phyloP scores from a whole-genome alignment of 2,888 invertebrate genomes.

The Tiliacea aurago region DNA sequence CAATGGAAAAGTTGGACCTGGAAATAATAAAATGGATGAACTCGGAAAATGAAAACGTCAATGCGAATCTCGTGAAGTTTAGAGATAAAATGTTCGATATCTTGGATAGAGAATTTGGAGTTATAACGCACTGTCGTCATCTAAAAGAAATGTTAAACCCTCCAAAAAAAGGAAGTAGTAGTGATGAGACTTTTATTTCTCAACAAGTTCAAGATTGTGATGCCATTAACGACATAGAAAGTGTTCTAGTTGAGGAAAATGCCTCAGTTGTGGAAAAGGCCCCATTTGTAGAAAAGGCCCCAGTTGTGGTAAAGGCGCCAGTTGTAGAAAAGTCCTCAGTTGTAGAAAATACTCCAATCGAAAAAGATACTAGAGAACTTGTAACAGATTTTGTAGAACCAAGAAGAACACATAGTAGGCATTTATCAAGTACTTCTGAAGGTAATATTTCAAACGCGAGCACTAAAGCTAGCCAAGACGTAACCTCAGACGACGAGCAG shows the following conservation, averaged over 20 bases:
- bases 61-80: slow-evolving; percentile 55
- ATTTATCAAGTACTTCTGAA: slow-evolving; percentile 36
- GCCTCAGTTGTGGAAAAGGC: background rate
- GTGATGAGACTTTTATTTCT: slow-evolving; percentile 4
- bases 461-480: slow-evolving; percentile 4
- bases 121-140: slow-evolving; percentile 68
- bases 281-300: background rate
- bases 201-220: background rate
- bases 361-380: slow-evolving; percentile 13
- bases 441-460: slow-evolving; percentile 30
- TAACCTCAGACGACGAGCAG: slow-evolving; percentile 23
- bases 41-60: slow-evolving; percentile 63
- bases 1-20: slow-evolving; percentile 71
- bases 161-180: background rate
- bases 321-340: background rate
- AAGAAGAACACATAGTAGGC: slow-evolving; percentile 29
- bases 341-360: background rate
- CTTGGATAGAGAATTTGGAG: slow-evolving; percentile 72
- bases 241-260: background rate
- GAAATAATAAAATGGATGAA: slow-evolving; percentile 77
- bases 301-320: background rate
- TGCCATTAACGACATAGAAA: background rate
- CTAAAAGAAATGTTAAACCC: slow-evolving; percentile 59
- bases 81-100: slow-evolving; percentile 69
- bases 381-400: slow-evolving; percentile 35